A percentile compares a stretch with the other conserved stretches of the same genome.
These are phyloP conservation scores for Gavia stellata DNA, from an alignment of 2,113 vertebrate species.

Conservation along the genomic window DNA sequence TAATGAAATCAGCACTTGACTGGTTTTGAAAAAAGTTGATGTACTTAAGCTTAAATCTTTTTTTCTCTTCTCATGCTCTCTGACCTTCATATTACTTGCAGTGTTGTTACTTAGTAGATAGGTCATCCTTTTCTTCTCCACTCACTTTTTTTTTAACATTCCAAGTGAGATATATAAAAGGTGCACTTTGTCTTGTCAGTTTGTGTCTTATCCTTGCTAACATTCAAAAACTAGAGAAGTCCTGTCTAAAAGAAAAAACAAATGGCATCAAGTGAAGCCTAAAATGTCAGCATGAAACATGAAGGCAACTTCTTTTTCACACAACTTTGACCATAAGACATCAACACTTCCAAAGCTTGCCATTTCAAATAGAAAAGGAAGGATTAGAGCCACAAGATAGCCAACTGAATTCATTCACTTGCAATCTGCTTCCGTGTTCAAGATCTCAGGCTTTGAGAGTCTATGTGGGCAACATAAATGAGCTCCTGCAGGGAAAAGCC, in stretches of 20 bases:
- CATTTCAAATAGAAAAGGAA: neutral
- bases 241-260: neutral
- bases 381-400: neutral
- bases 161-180: neutral
- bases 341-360: neutral
- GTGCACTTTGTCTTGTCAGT: neutral
- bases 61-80: neutral
- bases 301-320: neutral
- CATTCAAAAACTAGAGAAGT: neutral
- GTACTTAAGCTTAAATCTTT: neutral
- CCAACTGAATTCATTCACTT: neutral
- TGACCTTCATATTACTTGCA: neutral
- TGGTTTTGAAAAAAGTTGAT: neutral
- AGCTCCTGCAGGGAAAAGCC: neutral
- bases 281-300: conserved; percentile 16
- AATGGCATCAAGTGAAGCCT: neutral
- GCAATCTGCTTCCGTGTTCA: neutral
- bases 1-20: neutral
- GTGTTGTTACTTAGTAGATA: neutral
- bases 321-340: neutral
- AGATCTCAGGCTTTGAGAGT: neutral
- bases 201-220: neutral
- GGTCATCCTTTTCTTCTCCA: neutral
- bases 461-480: neutral
- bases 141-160: neutral